phyloP scores from a whole-genome alignment of 2,113 vertebrate genomes.

The Myotis yumanensis region DNA sequence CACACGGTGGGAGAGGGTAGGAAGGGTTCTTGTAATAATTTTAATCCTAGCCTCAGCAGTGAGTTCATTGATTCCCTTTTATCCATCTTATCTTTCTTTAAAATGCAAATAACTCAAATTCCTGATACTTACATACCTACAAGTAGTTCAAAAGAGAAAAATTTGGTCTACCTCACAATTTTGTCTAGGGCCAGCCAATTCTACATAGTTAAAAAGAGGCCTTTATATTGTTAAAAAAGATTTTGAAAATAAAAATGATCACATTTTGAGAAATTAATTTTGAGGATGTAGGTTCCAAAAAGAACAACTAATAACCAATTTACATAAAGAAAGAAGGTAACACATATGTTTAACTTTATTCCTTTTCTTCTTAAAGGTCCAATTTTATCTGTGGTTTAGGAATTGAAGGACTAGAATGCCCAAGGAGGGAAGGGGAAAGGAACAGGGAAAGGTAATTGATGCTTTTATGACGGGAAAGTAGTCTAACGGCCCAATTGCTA shows the following conservation, averaged over 20 bases:
- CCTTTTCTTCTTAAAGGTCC: neutral
- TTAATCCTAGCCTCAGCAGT: neutral
- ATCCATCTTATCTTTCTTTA: neutral
- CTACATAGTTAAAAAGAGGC: neutral
- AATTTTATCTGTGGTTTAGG: conserved; percentile 5
- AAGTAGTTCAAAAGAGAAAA: conserved; percentile 36
- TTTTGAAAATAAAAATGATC: conserved; percentile 34
- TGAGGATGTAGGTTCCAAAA: conserved; percentile 6
- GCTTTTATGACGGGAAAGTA: neutral
- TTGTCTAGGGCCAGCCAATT: neutral
- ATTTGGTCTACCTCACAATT: neutral
- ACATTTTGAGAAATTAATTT: neutral
- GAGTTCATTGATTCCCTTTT: neutral
- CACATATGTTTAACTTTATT: neutral
- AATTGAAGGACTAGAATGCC: neutral
- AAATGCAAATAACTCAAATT: neutral
- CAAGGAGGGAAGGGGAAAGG: neutral
- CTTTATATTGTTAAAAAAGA: neutral
- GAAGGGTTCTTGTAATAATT: neutral
- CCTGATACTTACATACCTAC: neutral
- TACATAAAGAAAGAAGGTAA: conserved; percentile 16
- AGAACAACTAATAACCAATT: neutral
- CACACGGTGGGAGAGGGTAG: neutral
- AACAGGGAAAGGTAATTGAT: neutral
- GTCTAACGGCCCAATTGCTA: neutral